A percentile compares a stretch with the other conserved stretches of the same genome.
Evolutionary conservation across 2,113 vertebrate species (phyloP).

Genomic region (Polypterus senegalus): DNA sequence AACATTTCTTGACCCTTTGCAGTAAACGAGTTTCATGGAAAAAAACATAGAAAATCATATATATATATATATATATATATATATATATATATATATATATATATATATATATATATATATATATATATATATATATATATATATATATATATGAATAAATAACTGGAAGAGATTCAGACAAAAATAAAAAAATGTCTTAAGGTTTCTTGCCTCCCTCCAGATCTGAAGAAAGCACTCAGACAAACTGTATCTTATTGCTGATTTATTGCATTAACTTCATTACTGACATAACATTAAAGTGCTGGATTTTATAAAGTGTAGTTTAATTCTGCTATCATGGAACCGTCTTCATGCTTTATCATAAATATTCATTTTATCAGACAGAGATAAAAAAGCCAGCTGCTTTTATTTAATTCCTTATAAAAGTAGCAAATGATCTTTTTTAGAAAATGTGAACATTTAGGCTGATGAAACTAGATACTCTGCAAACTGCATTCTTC

Average conservation of each 20-base stretch:
- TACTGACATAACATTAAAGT: conserved; percentile 9
- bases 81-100: too few relatives aligned
- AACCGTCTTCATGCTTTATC: neutral
- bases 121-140: too few relatives aligned
- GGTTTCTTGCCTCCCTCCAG: conserved; percentile 22
- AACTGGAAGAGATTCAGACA: conserved; percentile 52
- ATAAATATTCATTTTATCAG: conserved; percentile 6
- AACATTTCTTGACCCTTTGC: too few relatives aligned
- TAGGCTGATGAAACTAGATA: neutral
- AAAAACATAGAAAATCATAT: too few relatives aligned
- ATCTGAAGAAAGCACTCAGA: neutral
- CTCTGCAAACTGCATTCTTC: too few relatives aligned
- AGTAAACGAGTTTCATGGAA: too few relatives aligned
- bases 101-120: too few relatives aligned
- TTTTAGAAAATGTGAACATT: neutral
- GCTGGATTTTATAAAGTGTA: conserved; percentile 4
- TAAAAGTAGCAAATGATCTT: neutral
- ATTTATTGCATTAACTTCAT: conserved; percentile 8
- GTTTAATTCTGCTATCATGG: conserved; percentile 3
- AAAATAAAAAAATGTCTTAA: conserved; percentile 30
- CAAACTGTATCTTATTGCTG: neutral
- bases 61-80: too few relatives aligned
- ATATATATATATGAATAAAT: conserved; percentile 30
- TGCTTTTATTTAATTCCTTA: neutral
- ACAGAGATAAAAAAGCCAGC: conserved; percentile 1